Conservation (phyloP, 2,888 invertebrate species). For the Idaea biselata region DNA sequence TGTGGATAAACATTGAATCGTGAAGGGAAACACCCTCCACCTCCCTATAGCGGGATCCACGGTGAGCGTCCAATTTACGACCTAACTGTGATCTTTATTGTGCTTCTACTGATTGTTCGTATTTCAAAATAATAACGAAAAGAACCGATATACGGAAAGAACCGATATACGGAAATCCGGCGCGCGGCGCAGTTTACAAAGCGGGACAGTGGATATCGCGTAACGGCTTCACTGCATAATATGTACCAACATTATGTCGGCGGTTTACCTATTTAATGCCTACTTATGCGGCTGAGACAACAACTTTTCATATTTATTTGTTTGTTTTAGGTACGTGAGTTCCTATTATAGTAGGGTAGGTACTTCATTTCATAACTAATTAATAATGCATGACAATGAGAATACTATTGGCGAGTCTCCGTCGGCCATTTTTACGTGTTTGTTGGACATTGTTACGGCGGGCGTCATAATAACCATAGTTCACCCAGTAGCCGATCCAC, state of each 20-base stretch:
- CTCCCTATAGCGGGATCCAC: slow-evolving; percentile 61
- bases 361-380: too few relatives aligned
- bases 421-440: too few relatives aligned
- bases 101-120: slow-evolving; percentile 13
- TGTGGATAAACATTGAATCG: slow-evolving; percentile 74
- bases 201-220: slow-evolving; percentile 1
- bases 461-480: too few relatives aligned
- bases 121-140: slow-evolving; percentile 2
- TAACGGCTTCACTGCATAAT: slow-evolving; percentile 5
- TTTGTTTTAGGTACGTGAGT: neutral
- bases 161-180: slow-evolving; percentile 4
- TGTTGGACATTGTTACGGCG: too few relatives aligned
- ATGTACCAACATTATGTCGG: neutral
- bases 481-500: too few relatives aligned
- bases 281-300: neutral
- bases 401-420: too few relatives aligned
- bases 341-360: too few relatives aligned
- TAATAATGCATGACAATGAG: too few relatives aligned
- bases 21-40: slow-evolving; percentile 65
- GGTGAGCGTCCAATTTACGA: slow-evolving; percentile 65
- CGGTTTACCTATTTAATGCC: neutral
- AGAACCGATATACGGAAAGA: neutral
- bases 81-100: slow-evolving; percentile 63
- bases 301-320: neutral
- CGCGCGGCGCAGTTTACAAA: neutral